Conservation (phyloP, 35 echinoderm and acorn worm genomes). For the Ptychodera flava region DNA sequence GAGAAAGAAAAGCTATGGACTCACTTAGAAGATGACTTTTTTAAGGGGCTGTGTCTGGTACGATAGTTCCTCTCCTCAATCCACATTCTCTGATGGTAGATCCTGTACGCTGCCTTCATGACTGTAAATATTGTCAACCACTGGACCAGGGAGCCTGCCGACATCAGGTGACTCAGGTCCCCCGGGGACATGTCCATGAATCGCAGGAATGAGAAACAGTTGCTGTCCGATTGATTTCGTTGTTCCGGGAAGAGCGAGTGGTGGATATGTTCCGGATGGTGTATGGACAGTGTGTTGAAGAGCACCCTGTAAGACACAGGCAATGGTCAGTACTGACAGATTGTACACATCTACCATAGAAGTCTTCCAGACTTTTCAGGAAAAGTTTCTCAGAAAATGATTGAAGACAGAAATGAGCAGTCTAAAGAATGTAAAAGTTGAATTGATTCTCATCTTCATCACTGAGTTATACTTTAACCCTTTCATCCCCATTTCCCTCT, state of each 20-base stretch:
- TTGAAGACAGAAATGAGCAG: too few relatives aligned
- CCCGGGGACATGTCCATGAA: slow-evolving; percentile 64
- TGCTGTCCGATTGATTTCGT: neutral
- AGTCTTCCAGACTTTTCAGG: too few relatives aligned
- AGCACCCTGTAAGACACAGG: slow-evolving; percentile 41
- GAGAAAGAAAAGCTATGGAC: neutral
- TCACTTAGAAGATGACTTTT: neutral
- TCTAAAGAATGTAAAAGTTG: too few relatives aligned
- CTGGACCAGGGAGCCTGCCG: slow-evolving; percentile 36
- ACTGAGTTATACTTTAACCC: too few relatives aligned
- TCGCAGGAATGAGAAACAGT: slow-evolving; percentile 68
- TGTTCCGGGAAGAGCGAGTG: slow-evolving; percentile 35
- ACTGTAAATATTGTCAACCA: slow-evolving; percentile 51
- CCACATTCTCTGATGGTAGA: slow-evolving; percentile 54
- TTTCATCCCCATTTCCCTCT: too few relatives aligned
- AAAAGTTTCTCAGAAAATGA: too few relatives aligned
- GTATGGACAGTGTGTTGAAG: slow-evolving; percentile 54
- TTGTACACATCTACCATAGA: neutral
- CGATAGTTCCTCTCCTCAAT: neutral
- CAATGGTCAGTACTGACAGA: neutral
- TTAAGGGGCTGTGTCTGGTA: neutral
- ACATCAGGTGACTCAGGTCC: slow-evolving; percentile 46
- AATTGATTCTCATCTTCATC: too few relatives aligned
- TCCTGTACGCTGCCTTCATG: slow-evolving; percentile 57
- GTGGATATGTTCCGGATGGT: slow-evolving; percentile 68